A percentile compares a stretch with the other conserved stretches of the same genome.
Conservation (phyloP, 2,888 invertebrate species). For the Euproctis similis region DNA sequence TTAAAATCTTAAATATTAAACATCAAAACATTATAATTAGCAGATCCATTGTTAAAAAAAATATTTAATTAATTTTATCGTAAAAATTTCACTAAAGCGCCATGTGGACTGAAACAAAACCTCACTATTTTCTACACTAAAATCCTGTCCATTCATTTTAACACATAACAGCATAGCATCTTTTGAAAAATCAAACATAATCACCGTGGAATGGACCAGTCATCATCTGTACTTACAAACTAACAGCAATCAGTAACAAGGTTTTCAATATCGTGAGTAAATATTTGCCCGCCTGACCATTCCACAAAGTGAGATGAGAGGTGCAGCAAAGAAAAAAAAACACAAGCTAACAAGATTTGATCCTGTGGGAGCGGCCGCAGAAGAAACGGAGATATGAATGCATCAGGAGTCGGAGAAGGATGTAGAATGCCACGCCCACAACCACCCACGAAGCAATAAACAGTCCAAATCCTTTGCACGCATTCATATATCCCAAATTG, state of each 20-base stretch:
- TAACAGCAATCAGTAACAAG: constrained; percentile 55
- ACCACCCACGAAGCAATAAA: constrained; percentile 75
- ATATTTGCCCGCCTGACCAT: constrained; percentile 72
- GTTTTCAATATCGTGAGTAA: constrained; percentile 73
- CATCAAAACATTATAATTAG: too few species aligned
- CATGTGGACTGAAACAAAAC: too few species aligned
- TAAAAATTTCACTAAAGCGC: too few species aligned
- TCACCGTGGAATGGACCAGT: constrained; percentile 39
- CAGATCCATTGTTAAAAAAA: too few species aligned
- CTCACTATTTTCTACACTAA: too few species aligned
- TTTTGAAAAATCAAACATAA: too few species aligned
- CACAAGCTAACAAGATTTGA: constrained; percentile 68
- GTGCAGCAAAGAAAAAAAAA: constrained; percentile 74
- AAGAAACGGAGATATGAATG: constrained; percentile 39
- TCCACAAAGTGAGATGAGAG: constrained; percentile 61
- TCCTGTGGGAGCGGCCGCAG: constrained; percentile 72
- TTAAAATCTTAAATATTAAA: too few species aligned
- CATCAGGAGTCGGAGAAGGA: constrained; percentile 34
- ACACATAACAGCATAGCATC: too few species aligned
- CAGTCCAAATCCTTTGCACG: constrained; percentile 75
- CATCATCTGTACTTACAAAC: constrained; percentile 45
- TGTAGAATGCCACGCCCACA: constrained; percentile 63
- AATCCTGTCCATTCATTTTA: too few species aligned
- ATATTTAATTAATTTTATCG: too few species aligned
- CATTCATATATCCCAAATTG: constrained; percentile 74